Evolutionary conservation across 2,888 invertebrate species (phyloP).

Genomic region (Neoitamus cyanurus): DNA sequence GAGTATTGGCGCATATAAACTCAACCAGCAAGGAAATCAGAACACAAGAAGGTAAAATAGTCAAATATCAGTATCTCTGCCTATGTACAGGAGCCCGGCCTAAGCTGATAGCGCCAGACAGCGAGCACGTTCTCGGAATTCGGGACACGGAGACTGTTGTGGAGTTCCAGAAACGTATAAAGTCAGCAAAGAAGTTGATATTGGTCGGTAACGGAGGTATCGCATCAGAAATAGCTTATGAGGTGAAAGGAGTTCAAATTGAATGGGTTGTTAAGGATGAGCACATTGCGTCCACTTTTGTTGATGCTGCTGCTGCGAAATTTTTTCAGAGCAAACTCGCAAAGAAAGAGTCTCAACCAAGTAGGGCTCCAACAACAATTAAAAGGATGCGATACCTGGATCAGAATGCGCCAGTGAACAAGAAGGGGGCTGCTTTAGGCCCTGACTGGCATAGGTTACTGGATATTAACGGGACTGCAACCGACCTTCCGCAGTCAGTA

Average conservation of each 20-base stretch:
- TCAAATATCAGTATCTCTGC: slow-evolving; percentile 85
- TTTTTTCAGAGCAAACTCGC: slow-evolving; percentile 79
- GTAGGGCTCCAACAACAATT: slow-evolving; percentile 60
- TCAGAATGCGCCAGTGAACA: slow-evolving; percentile 66
- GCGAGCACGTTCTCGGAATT: slow-evolving; percentile 83
- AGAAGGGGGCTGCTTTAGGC: slow-evolving; percentile 90
- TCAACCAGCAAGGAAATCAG: slow-evolving; percentile 68
- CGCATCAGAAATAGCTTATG: slow-evolving; percentile 95
- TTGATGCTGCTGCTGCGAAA: slow-evolving; percentile 95
- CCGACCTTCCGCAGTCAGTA: slow-evolving; percentile 63
- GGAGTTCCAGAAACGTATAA: slow-evolving; percentile 78
- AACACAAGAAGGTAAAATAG: slow-evolving; percentile 69
- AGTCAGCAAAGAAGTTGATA: slow-evolving; percentile 76
- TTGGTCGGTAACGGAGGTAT: slow-evolving; percentile 98
- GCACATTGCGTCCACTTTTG: slow-evolving; percentile 92
- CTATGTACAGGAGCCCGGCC: slow-evolving; percentile 92
- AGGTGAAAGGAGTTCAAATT: slow-evolving; percentile 84
- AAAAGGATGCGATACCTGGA: slow-evolving; percentile 78
- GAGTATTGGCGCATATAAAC: slow-evolving; percentile 72
- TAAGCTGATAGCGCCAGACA: slow-evolving; percentile 75
- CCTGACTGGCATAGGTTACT: slow-evolving; percentile 93
- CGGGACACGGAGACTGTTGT: slow-evolving; percentile 94
- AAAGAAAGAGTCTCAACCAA: slow-evolving; percentile 53
- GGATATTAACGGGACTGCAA: slow-evolving; percentile 69
- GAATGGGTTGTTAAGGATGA: slow-evolving; percentile 95